Evolutionary conservation across 2,113 vertebrate genomes (phyloP).

Genomic region (Nannobrachium achirus): DNA sequence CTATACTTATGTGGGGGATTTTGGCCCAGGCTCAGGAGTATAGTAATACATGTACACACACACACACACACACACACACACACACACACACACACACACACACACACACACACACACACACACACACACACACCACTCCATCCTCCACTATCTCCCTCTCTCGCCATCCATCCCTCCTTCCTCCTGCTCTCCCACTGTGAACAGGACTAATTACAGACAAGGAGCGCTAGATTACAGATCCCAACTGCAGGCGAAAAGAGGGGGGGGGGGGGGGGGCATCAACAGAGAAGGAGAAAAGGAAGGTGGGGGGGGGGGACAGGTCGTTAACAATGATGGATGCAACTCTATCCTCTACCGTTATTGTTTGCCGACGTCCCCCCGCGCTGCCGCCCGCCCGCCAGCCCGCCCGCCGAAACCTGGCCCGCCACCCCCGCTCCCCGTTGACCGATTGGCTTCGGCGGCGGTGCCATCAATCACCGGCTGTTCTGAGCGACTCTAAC

Average conservation of each 20-base stretch:
- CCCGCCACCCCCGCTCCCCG: constrained; percentile 32
- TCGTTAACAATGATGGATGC: constrained; percentile 77
- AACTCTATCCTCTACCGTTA: constrained; percentile 73
- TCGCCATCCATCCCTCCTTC: constrained; percentile 64
- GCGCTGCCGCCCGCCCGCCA: constrained; percentile 38
- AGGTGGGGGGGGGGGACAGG: constrained; percentile 56
- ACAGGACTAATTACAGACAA: constrained; percentile 78
- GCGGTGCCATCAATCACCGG: constrained; percentile 65
- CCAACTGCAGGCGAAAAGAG: constrained; percentile 61
- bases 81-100: too few species aligned
- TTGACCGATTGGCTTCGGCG: constrained; percentile 39
- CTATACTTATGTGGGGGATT: too few species aligned
- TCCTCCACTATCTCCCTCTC: constrained; percentile 51
- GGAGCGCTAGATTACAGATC: constrained; percentile 77
- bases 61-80: too few species aligned
- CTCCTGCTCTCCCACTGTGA: constrained; percentile 75
- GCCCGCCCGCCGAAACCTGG: constrained; percentile 23
- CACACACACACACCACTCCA: constrained; percentile 49
- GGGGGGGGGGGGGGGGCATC: constrained; percentile 31
- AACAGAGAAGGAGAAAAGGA: not conserved
- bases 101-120: too few species aligned
- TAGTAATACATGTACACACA: too few species aligned
- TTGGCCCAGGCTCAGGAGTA: too few species aligned
- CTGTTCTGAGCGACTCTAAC: constrained; percentile 64
- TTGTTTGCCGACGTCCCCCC: constrained; percentile 62